Evolutionary conservation across 2,113 vertebrate genomes (phyloP).

Genomic region (Oryzias woworae): DNA sequence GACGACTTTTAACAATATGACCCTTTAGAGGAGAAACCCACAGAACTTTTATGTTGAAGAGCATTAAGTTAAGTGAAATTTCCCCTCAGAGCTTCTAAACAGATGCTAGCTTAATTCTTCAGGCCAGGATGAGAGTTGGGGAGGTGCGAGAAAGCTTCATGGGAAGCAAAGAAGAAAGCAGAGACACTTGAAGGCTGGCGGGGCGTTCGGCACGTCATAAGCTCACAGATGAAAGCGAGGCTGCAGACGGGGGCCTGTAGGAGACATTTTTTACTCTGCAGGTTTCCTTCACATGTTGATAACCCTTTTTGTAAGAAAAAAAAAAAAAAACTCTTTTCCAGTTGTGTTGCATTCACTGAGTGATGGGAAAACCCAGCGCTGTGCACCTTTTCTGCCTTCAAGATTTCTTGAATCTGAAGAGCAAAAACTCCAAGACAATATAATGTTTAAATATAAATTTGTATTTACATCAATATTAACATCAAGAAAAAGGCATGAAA

Average conservation of each 20-base stretch:
- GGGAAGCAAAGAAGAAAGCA: constrained; percentile 14
- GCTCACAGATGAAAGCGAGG: constrained; percentile 41
- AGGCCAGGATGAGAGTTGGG: background rate
- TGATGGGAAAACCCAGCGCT: background rate
- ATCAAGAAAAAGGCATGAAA: constrained; percentile 84
- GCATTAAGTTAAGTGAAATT: too few species aligned
- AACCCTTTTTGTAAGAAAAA: background rate
- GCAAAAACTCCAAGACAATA: background rate
- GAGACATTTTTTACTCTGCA: constrained; percentile 24
- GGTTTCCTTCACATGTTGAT: constrained; percentile 8
- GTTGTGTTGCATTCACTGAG: constrained; percentile 1
- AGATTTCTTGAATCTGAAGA: background rate
- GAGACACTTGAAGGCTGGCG: background rate
- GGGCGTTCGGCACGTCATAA: constrained; percentile 34
- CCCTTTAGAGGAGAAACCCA: too few species aligned
- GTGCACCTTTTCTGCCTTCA: background rate
- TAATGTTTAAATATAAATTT: constrained; percentile 97
- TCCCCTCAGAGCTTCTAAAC: background rate
- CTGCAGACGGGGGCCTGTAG: constrained; percentile 6
- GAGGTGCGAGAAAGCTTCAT: constrained; percentile 10
- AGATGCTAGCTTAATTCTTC: background rate
- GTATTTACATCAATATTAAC: constrained; percentile 98
- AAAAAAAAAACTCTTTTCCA: constrained; percentile 2
- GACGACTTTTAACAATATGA: too few species aligned
- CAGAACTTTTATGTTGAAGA: too few species aligned